A percentile compares a stretch with the other conserved stretches of the same genome.
Conservation (phyloP, 2,113 vertebrate genomes). For the Promerops cafer region DNA sequence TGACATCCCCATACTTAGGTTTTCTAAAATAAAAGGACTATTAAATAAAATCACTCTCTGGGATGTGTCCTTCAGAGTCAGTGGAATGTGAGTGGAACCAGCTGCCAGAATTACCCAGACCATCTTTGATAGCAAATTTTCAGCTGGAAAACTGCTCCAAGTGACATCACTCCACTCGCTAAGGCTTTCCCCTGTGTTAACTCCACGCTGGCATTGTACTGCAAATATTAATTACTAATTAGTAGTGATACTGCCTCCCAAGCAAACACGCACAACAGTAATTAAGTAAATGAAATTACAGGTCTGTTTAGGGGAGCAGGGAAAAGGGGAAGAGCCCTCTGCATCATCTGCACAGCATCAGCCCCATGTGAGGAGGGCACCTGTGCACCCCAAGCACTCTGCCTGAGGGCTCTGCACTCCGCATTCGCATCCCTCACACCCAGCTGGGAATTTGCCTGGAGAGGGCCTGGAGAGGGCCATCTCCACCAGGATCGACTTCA, state of each 20-base stretch:
- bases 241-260: background rate
- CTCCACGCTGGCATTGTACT: background rate
- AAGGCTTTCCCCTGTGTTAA: background rate
- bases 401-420: background rate
- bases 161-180: background rate
- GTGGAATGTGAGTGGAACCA: background rate
- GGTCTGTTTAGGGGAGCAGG: background rate
- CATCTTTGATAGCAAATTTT: background rate
- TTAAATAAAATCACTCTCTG: background rate
- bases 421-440: background rate
- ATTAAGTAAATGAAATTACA: conserved; percentile 24
- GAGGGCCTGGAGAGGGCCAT: background rate
- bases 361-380: background rate
- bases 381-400: background rate
- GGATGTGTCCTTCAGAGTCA: background rate
- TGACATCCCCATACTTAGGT: background rate
- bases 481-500: background rate
- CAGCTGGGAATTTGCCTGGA: background rate
- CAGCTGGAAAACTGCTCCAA: background rate
- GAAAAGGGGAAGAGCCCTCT: background rate
- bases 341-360: background rate
- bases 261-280: background rate
- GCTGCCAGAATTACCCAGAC: background rate
- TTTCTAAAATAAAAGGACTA: background rate
- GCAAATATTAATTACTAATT: conserved; percentile 19